phyloP scores from a whole-genome alignment of 2,888 invertebrate genomes.

The Lobophora halterata region DNA sequence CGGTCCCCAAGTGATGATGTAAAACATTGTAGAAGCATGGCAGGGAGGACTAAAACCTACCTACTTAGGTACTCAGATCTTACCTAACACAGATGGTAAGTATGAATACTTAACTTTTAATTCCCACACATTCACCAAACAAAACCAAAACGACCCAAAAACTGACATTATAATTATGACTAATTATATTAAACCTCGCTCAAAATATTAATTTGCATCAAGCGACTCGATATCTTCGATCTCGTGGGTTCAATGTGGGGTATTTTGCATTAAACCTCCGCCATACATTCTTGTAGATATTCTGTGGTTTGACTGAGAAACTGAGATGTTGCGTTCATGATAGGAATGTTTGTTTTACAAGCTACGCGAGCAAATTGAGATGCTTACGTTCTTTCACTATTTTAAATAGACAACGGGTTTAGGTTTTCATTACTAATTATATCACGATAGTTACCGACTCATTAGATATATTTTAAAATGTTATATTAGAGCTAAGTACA shows the following conservation, averaged over 20 bases:
- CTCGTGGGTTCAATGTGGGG: conserved; percentile 47
- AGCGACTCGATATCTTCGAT: conserved; percentile 45
- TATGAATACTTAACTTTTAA: no score
- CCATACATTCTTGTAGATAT: conserved; percentile 39
- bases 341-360: conserved; percentile 38
- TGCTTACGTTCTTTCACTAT: neutral
- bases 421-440: no score
- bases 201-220: conserved; percentile 54
- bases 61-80: no score
- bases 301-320: conserved; percentile 40
- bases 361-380: conserved; percentile 14
- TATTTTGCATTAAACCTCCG: conserved; percentile 44
- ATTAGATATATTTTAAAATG: no score
- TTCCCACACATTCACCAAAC: conserved; percentile 13
- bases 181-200: conserved; percentile 67
- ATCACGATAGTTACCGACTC: no score
- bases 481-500: no score
- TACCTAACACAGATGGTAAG: no score
- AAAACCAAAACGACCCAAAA: conserved; percentile 34
- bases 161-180: conserved; percentile 44
- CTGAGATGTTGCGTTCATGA: conserved; percentile 45
- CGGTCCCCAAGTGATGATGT: no score
- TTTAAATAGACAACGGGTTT: no score
- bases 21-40: no score
- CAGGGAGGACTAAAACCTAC: no score